Evolutionary conservation across 2,113 vertebrate genomes (phyloP), one percentile per base, ranked within the genome.

Genomic region (Athene cunicularia): DNA sequence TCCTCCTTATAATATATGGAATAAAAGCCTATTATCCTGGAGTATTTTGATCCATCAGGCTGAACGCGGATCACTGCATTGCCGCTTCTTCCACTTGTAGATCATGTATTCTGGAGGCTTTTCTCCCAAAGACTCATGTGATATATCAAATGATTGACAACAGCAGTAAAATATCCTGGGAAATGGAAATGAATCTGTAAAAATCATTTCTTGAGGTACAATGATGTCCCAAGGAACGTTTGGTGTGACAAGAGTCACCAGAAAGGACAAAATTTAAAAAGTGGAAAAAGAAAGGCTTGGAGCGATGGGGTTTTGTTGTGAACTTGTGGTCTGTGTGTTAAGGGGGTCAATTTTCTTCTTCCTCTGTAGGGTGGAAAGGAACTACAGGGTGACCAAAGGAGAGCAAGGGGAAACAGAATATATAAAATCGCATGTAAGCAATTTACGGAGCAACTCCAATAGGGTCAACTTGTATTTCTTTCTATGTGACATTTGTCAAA

Each of bases 291-390:
- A 24, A 74, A 37, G 4, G 4, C 12, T 63, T 32, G 15, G 32
- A 72, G 3, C 1, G 4, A 19, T 1, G 0, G 3, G 14, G 2
- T 24, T 70, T 47, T 70, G 13, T 9, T 35, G 5, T 47, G 24
- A 74, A 5, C 3, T 79, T 32, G 23, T 52, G 23, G 15, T 7
- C 10, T 68, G 4, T 33, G 12, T 55, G 20, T 43, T 41, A 64
- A 67, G 3, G 8, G 16, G 1, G 47, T 73, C 12, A 3, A 49
- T 70, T 71, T 53, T 35, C 22, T 50, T 33, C n/a, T 66, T 71
- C 1, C 7, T 79, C 72, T 22, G 16, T 15, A 37, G 7, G 11
- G 19, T 76, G 19, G 14, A 37, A 63, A 81, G 32, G 43, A 92
- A 18, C 6, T 72, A 32, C 30, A 23, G 12, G 18, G 12, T 26